Percentiles rank a stretch among this genome's conserved stretches.
Conservation (phyloP, 2,113 vertebrate genomes). For the Actinemys pallida region DNA sequence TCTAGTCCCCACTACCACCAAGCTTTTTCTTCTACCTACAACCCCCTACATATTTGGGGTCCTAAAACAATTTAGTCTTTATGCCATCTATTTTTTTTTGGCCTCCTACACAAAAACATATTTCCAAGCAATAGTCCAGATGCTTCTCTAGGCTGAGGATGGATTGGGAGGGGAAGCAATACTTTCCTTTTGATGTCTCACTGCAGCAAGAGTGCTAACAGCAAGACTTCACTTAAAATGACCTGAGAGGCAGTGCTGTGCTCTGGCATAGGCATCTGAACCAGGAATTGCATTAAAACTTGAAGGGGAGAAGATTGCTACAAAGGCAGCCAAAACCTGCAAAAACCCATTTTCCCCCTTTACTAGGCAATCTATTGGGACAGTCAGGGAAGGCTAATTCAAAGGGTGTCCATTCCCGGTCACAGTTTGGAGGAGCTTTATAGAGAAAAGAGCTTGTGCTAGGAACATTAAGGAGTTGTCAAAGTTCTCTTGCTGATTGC, state of each 20-base stretch:
- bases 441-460: background rate
- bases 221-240: background rate
- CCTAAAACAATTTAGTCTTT: background rate
- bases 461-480: background rate
- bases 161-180: background rate
- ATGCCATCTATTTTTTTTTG: background rate
- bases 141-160: background rate
- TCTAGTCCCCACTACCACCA: background rate
- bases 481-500: background rate
- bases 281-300: background rate
- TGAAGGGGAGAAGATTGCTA: background rate
- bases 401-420: background rate
- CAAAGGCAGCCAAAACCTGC: no score
- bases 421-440: background rate
- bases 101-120: background rate
- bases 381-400: background rate
- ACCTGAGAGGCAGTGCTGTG: background rate
- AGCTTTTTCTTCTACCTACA: background rate
- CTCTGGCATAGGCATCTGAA: no score
- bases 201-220: background rate
- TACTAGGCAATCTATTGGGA: no score
- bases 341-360: background rate
- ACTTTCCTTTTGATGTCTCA: background rate
- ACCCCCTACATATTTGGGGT: background rate
- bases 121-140: background rate